These are phyloP conservation scores for Eudiplozoon nipponicum DNA, from an alignment of 2,888 invertebrate species.

Conservation along the genomic window DNA sequence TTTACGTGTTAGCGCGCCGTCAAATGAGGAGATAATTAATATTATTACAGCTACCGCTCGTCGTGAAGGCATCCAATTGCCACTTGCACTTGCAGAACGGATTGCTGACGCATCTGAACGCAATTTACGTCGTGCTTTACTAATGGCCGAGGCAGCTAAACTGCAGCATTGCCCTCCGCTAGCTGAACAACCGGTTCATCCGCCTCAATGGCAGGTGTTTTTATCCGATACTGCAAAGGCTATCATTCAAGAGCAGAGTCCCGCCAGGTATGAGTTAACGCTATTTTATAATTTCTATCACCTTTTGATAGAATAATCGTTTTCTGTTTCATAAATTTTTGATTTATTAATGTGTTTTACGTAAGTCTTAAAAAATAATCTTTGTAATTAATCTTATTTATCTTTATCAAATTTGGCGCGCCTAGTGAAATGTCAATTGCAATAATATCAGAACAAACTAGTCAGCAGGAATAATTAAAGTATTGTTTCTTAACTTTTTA, in stretches of 20 bases:
- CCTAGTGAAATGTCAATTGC: too few relatives aligned
- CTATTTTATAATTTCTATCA: too few relatives aligned
- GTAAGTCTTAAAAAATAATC: too few relatives aligned
- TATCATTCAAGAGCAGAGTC: slow-evolving; percentile 53
- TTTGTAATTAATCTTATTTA: too few relatives aligned
- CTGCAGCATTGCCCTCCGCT: slow-evolving; percentile 45
- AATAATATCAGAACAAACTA: too few relatives aligned
- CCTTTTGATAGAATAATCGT: too few relatives aligned
- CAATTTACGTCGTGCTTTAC: slow-evolving; percentile 57
- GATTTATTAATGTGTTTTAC: too few relatives aligned
- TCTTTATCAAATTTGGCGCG: too few relatives aligned
- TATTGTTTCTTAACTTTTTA: too few relatives aligned
- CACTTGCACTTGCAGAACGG: slow-evolving; percentile 40
- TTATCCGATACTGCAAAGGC: slow-evolving; percentile 51
- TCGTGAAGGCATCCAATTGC: slow-evolving; percentile 43
- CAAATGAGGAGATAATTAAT: slow-evolving; percentile 33
- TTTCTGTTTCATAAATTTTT: too few relatives aligned
- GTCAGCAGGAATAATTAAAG: too few relatives aligned
- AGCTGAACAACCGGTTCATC: slow-evolving; percentile 43
- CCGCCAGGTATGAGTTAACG: too few relatives aligned
- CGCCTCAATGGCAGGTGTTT: slow-evolving; percentile 68
- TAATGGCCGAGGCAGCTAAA: slow-evolving; percentile 68
- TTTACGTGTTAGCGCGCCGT: slow-evolving; percentile 60
- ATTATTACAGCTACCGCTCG: slow-evolving; percentile 24
- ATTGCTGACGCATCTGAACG: slow-evolving; percentile 48